These are phyloP conservation scores for Crotalus viridis DNA, from an alignment of 2,113 vertebrate species.

Conservation along the genomic window DNA sequence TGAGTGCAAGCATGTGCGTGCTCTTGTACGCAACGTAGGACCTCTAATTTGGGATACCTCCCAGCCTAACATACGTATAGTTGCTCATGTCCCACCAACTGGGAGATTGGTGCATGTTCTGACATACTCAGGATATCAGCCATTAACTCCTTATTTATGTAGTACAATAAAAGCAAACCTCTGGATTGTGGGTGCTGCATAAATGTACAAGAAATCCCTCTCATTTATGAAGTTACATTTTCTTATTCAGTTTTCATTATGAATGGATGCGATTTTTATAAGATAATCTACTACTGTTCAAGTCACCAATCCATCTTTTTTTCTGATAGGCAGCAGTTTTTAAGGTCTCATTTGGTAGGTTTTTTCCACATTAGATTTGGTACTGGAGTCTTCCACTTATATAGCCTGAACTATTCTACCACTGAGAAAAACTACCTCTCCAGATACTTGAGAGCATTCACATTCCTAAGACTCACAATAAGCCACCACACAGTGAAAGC, in stretches of 20 bases:
- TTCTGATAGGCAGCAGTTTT: not conserved
- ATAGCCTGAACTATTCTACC: not conserved
- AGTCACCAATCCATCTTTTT: not conserved
- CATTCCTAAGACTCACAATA: not conserved
- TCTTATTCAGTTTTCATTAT: not conserved
- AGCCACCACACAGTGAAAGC: not conserved
- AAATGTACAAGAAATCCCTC: not conserved
- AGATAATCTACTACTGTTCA: not conserved
- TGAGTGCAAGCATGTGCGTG: not conserved
- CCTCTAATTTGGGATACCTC: not conserved
- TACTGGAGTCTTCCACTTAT: not conserved
- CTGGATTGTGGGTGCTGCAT: not conserved
- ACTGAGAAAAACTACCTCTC: not conserved
- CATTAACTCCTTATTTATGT: not conserved
- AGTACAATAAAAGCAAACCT: not conserved
- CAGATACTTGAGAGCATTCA: not conserved
- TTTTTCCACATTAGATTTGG: not conserved
- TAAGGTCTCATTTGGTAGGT: not conserved
- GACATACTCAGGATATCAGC: not conserved
- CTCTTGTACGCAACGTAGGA: not conserved
- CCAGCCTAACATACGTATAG: not conserved
- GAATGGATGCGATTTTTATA: not conserved
- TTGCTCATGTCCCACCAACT: not conserved
- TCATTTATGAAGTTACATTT: not conserved
- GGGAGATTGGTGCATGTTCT: not conserved